A percentile compares a stretch with the other conserved stretches of the same genome.
phyloP scores from a whole-genome alignment of 2,113 vertebrate species.

The Acanthisitta chloris region DNA sequence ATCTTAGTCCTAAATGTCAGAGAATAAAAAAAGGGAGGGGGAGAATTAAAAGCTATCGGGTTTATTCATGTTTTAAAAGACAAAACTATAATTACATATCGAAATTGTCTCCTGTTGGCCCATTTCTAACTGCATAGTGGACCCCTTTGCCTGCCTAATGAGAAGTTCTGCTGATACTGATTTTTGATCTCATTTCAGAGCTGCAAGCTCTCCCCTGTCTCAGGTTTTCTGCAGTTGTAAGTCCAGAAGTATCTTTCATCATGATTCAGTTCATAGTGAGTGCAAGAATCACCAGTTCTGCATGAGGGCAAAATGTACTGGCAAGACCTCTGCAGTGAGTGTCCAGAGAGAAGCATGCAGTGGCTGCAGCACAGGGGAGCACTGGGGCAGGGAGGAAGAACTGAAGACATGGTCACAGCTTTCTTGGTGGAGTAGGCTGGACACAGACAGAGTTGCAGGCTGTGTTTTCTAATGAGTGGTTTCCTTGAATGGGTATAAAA shows the following conservation, averaged over 20 bases:
- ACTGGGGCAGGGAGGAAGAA: accelerated
- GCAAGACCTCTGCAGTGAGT: accelerated
- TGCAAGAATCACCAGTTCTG: background rate
- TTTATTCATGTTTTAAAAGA: background rate
- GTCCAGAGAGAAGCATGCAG: accelerated
- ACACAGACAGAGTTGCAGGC: background rate
- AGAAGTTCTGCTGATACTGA: background rate
- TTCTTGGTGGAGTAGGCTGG: background rate
- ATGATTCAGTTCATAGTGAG: background rate
- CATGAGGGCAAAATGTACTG: background rate
- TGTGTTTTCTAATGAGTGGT: background rate
- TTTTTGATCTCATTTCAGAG: background rate
- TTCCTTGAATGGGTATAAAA: background rate
- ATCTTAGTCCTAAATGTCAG: background rate
- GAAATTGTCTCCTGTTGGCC: background rate
- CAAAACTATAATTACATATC: background rate
- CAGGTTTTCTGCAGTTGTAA: background rate
- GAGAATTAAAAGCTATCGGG: background rate
- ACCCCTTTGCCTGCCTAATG: background rate
- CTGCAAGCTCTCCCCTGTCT: background rate
- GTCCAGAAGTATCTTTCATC: background rate
- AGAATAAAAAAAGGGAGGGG: background rate
- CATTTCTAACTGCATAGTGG: background rate
- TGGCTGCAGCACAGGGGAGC: background rate
- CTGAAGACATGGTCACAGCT: background rate